These are phyloP conservation scores for Athene noctua DNA, from an alignment of 2,113 vertebrate species.

Conservation along the genomic window DNA sequence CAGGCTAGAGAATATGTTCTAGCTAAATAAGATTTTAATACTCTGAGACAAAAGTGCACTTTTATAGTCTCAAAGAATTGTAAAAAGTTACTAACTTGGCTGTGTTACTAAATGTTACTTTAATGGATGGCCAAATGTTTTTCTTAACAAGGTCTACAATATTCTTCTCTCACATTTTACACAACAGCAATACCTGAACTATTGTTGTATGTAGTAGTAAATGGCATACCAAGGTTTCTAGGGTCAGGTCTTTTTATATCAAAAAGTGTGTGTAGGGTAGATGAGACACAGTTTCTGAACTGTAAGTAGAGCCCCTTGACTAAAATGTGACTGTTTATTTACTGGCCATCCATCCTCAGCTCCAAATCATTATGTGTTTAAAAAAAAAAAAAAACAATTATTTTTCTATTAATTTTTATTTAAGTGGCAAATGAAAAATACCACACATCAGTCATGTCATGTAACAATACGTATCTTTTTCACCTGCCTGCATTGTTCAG, in stretches of 20 bases:
- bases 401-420: too few species aligned
- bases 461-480: neutral
- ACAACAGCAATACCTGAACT: neutral
- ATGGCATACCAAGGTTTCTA: neutral
- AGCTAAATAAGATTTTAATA: constrained; percentile 26
- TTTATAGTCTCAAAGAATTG: neutral
- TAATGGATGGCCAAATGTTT: neutral
- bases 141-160: neutral
- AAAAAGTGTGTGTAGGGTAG: neutral
- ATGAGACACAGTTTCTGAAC: neutral
- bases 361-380: neutral
- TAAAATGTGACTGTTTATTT: neutral
- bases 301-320: neutral
- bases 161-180: neutral
- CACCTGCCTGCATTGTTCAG: neutral
- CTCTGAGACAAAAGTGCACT: neutral
- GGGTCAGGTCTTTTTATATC: neutral
- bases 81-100: constrained; percentile 6
- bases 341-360: neutral
- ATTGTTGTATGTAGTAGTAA: neutral
- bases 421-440: neutral
- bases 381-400: neutral
- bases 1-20: neutral
- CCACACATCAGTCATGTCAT: neutral
- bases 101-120: neutral